Evolutionary conservation across 2,113 vertebrate species (phyloP), one percentile per base, ranked within the genome.

Genomic region (Clarias gariepinus): DNA sequence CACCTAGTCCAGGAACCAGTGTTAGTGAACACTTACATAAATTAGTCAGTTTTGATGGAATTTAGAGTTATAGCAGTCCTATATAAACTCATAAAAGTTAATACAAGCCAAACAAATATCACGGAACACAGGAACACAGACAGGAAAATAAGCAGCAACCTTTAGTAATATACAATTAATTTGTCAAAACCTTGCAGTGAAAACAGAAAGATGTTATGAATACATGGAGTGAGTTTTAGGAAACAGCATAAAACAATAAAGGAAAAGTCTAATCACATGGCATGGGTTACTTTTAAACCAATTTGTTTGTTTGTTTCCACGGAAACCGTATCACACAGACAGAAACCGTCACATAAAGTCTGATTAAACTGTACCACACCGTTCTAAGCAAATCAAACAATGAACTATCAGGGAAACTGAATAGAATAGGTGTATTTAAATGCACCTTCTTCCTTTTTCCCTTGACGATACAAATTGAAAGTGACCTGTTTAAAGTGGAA

Each of bases 401-500:
- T 61, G 69, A 30, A 19, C 57, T 76, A 28, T 41, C 28, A 28
- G 21, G 61, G 82, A 52, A 58, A 52, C 57, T 28, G 28, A 33
- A 11, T 83, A 15, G 63, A 84, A 41, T 80, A 69, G 63, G 47
- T 68, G 60, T 66, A 53, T 85, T 33, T 52, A 85, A 77, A 66
- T 76, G 79, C 1, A 77, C 64, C 30, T 19, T 60, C 52, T 41
- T 36, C 68, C 64, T 33, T 63, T 41, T 82, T 76, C 47, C 74
- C 47, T 33, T 73, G 60, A 30, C 58, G 60, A 76, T 57, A 23
- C 25, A 61, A 52, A 82, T 25, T 77, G n/a, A 85, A 77, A 82
- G 69, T 82, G 79, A 88, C n/a, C 60, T n/a, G 76, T 76, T 78
- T 82, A 80, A 81, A 81, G 85, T 28, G 68, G 71, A 64, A 74